Evolutionary conservation across 2,113 vertebrate species (phyloP), one percentile per base, ranked within the genome.

Genomic region (Perognathus longimembris): DNA sequence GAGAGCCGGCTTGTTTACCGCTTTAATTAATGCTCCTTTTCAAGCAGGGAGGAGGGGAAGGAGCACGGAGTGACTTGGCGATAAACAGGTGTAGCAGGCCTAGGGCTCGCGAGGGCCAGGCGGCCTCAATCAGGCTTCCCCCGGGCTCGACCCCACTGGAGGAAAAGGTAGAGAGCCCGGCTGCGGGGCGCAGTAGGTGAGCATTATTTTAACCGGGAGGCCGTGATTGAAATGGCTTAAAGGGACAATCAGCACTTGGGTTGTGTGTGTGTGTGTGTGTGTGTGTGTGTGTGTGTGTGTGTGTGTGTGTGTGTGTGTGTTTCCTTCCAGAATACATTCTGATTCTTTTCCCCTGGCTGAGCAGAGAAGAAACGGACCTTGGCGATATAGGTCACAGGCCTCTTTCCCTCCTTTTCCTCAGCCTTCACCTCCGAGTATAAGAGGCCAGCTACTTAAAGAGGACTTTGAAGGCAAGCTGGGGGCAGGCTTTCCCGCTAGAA

Each of bases 21-120:
- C 97, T 97, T 98, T 98, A 98, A 98, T 98, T 98, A 98, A 98
- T 97, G 98, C 98, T 98, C 96, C 97, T 97, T 98, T 98, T 97
- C 98, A 97, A 95, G 95, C 77, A 85, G 93, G 97, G 96, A 98
- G 98, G 96, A 97, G 95, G 95, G 96, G 96, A 98, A 96, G 97
- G 96, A 97, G 97, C 97, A 97, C 96, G 98, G 97, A 98, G 95
- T 77, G 97, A 89, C 98, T 97, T 2, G 36, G 88, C 90, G 98
- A 98, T 98, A 98, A 98, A 98, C 98, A 98, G 98, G 98, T 98
- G 98, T 98, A 97, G 97, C 96, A 92, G 97, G 98, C 88, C 94
- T 92, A 96, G 93, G 81, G 92, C 96, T 98, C 98, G 96, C 97
- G 92, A 97, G 96, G n/a, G 34, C 85, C 15, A 97, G 97, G 97